phyloP scores from a whole-genome alignment of 2,797 vertebrate species.

The Enteromius mattozi region DNA sequence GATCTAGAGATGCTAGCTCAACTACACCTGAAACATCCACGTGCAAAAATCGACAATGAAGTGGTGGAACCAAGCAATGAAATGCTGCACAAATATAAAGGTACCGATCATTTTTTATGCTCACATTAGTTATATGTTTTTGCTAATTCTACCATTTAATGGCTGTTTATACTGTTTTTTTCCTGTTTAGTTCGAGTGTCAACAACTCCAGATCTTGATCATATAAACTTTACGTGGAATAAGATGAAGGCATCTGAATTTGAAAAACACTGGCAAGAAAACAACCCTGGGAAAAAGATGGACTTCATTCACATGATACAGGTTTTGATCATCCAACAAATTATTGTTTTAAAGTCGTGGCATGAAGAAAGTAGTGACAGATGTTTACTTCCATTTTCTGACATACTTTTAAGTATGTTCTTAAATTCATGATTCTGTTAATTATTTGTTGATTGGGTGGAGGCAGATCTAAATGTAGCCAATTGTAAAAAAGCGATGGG shows the following conservation, averaged over 20 bases:
- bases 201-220: constrained; percentile 79
- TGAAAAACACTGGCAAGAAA: constrained; percentile 80
- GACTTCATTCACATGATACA: constrained; percentile 98
- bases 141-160: not conserved
- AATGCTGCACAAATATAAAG: constrained; percentile 89
- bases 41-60: constrained; percentile 81
- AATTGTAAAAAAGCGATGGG: not conserved
- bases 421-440: not conserved
- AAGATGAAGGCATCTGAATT: constrained; percentile 88
- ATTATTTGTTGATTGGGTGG: not conserved
- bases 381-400: not conserved
- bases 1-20: constrained; percentile 88
- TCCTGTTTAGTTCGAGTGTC: constrained; percentile 75
- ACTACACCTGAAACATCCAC: constrained; percentile 82
- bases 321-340: constrained; percentile 69
- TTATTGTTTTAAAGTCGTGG: not conserved
- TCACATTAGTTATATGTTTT: not conserved
- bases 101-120: constrained; percentile 66
- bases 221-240: constrained; percentile 88
- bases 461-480: not conserved
- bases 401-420: not conserved
- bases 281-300: constrained; percentile 81
- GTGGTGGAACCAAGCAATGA: constrained; percentile 89
- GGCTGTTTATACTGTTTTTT: not conserved
- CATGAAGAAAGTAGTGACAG: not conserved